Evolutionary conservation across 2,888 invertebrate species (phyloP), one percentile per base, ranked within the genome.

Genomic region (Catocala nupta): DNA sequence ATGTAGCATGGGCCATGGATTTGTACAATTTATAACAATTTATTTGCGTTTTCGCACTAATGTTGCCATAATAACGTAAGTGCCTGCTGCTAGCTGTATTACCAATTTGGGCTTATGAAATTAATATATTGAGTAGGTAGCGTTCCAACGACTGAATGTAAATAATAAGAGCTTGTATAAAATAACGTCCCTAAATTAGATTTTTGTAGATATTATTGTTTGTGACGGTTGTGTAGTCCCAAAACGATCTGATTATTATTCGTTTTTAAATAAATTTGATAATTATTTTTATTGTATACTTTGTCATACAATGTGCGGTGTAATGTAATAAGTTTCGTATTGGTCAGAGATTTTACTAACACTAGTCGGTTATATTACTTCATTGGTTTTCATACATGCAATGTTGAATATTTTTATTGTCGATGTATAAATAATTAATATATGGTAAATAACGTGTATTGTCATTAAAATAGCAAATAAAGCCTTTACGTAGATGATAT

Each of bases 51-150:
- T 86, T 83, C 81, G 86, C 84, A 85, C 83, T 79, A 82, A 77
- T 80, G 83, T 87, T 90, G 91, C 90, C 91, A 91, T 91, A 90
- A 86, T 90, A 88, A 83, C 81, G 70, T 86, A 84, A 82, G 75
- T 78, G 77, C 81, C 73, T 77, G 73, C 71, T 83, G 54, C 68
- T 72, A 65, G 64, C 63, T 65, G 63, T 69, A 67, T 69, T 71
- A 76, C 66, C 63, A 72, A 70, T 70, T 67, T 59, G 77, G 77
- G 75, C 71, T 67, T 65, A 76, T 74, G 68, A 69, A 77, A 77
- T 75, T 74, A 71, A 73, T 74, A 70, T 72, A 75, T 67, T 71
- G 68, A 73, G 56, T 73, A 75, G 60, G 71, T 75, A 80, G 64
- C 71, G 73, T 81, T 81, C 71, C 81, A 83, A 80, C 79, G 88